Evolutionary conservation across 1,140 invertebrate genomes (phyloP), one percentile per base, ranked within the genome.

Genomic region (Idris sp.): DNA sequence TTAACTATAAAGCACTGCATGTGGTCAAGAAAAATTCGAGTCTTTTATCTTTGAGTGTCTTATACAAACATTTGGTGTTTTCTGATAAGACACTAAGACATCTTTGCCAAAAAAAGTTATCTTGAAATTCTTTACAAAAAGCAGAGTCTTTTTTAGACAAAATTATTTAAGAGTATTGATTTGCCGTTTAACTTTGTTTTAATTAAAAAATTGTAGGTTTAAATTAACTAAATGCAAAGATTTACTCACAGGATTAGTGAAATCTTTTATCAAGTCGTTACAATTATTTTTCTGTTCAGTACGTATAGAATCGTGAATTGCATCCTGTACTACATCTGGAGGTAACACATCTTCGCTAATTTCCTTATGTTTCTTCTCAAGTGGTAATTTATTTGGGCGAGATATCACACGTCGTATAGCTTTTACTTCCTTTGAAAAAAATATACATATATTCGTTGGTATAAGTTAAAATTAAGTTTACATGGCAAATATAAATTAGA

Each of bases 311-410:
- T 65, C 65, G 30, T 71, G 33, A 67, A 71, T 62, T 61, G 33
- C 53, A 62, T 71, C 41, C 18, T 54, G 53, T 13, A 9, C 40
- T 43, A 28, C 16, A 58, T 64, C 53, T 15, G 22, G n/a, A 38
- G 40, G 31, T 2, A 51, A 51, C 64, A 56, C 38, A 59, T 64
- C 64, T 46, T 59, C 64, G 30, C 26, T 75, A 56, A 75, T 59
- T 65, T 69, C 65, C 41, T 69, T 69, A 53, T 51, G 46, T 68
- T 75, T 75, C 58, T 69, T 67, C 38, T 62, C 67, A 4, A 56
- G 38, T 22, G 22, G 41, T 30, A 67, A 56, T 62, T 75, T 75
- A 58, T 64, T 68, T 8, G 56, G 49, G 26, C 58, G 62, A 75
- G 51, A 28, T 26, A 44, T 44, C 5, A 44, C 18, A 49, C 49